These are phyloP conservation scores for Pseudanteris insignis DNA, from an alignment of 2,888 invertebrate genomes.

Conservation along the genomic window DNA sequence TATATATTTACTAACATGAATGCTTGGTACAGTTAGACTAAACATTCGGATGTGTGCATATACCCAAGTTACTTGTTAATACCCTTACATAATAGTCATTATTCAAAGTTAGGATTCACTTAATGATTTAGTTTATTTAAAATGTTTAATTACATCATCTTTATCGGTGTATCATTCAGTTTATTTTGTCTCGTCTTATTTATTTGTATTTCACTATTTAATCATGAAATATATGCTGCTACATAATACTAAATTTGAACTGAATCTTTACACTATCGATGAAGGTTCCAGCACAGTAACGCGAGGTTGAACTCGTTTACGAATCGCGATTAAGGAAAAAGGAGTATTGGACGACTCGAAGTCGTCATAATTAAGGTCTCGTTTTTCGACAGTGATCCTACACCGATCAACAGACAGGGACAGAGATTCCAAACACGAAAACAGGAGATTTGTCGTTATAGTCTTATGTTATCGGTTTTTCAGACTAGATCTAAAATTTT, in stretches of 20 bases:
- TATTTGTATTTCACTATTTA: too few relatives aligned
- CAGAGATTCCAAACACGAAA: slow-evolving; percentile 24
- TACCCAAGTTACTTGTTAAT: slow-evolving; percentile 51
- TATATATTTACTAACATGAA: slow-evolving; percentile 38
- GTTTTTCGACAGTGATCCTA: slow-evolving; percentile 29
- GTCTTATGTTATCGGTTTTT: slow-evolving; percentile 22
- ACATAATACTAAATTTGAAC: slow-evolving; percentile 50
- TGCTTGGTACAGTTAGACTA: slow-evolving; percentile 37
- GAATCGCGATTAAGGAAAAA: neutral
- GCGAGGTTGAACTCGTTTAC: slow-evolving; percentile 20
- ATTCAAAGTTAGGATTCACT: slow-evolving; percentile 49
- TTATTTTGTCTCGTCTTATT: too few relatives aligned
- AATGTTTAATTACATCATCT: too few relatives aligned
- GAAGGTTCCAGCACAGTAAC: slow-evolving; percentile 32
- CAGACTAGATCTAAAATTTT: slow-evolving; percentile 30
- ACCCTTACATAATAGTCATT: slow-evolving; percentile 50
- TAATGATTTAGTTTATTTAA: too few relatives aligned
- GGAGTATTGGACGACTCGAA: slow-evolving; percentile 21
- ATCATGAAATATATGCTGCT: too few relatives aligned
- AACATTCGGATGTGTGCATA: slow-evolving; percentile 43
- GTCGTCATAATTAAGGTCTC: slow-evolving; percentile 13
- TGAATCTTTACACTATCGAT: slow-evolving; percentile 43
- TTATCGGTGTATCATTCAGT: too few relatives aligned
- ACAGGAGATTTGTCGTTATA: slow-evolving; percentile 24
- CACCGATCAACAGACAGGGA: slow-evolving; percentile 14